Conservation (phyloP, 2,113 vertebrate species). For the Proterorhinus semilunaris region DNA sequence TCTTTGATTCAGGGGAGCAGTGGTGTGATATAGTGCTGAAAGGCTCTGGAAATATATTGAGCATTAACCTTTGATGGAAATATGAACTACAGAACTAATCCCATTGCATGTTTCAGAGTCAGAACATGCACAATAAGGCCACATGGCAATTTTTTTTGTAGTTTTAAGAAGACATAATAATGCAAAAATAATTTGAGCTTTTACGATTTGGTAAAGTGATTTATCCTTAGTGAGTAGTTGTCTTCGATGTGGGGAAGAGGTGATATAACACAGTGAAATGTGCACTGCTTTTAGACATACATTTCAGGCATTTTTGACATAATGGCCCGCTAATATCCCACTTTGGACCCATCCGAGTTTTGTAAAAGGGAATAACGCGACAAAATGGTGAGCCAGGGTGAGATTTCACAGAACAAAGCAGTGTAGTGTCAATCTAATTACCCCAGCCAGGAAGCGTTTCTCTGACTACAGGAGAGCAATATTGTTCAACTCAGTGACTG, state of each 20-base stretch:
- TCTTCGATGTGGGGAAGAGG: neutral
- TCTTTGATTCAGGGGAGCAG: constrained; percentile 6
- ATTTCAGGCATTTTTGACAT: neutral
- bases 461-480: neutral
- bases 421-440: constrained; percentile 8
- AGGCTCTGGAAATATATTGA: too few species aligned
- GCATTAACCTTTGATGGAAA: too few species aligned
- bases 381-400: constrained; percentile 1
- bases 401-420: neutral
- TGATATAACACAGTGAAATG: neutral
- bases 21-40: too few species aligned
- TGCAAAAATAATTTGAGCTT: too few species aligned
- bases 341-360: neutral
- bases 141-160: too few species aligned
- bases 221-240: neutral
- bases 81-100: too few species aligned
- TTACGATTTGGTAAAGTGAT: too few species aligned
- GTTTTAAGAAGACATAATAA: too few species aligned
- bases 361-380: neutral
- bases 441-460: neutral
- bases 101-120: too few species aligned
- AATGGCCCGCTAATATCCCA: neutral
- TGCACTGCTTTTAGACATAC: constrained; percentile 3
- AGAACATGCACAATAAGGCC: too few species aligned
- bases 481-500: neutral